Percentiles rank a stretch among this genome's conserved stretches.
These are phyloP conservation scores for Aegypius monachus DNA, from an alignment of 2,113 vertebrate genomes.

Conservation along the genomic window DNA sequence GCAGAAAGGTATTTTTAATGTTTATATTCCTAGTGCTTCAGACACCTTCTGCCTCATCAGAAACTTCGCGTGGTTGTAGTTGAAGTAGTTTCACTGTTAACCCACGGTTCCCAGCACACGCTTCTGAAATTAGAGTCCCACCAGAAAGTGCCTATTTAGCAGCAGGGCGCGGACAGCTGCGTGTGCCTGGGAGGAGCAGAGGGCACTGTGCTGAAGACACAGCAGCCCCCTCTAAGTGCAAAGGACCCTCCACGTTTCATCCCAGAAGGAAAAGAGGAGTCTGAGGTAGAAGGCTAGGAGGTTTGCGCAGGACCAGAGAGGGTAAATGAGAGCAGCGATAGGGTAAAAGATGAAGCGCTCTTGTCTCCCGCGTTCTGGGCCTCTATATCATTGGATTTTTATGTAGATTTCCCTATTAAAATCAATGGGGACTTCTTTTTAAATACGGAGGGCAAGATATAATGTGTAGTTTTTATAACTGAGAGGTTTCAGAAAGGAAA, in stretches of 20 bases:
- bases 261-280: neutral
- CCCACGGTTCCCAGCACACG: fast-evolving
- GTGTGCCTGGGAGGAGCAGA: neutral
- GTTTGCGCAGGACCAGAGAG: neutral
- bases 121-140: neutral
- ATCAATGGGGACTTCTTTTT: neutral
- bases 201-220: neutral
- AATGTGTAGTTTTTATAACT: neutral
- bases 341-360: neutral
- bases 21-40: neutral
- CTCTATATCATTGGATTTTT: neutral
- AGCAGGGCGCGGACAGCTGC: neutral
- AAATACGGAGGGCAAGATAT: neutral
- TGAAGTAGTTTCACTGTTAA: neutral
- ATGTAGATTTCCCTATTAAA: neutral
- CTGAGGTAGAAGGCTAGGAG: neutral
- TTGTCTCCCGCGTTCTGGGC: neutral
- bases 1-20: neutral
- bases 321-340: neutral
- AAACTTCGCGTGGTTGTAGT: neutral
- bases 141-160: neutral
- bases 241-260: neutral
- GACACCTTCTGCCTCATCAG: neutral
- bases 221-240: neutral
- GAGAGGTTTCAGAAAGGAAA: neutral